phyloP scores from a whole-genome alignment of 2,113 vertebrate genomes.

The Eublepharis macularius region DNA sequence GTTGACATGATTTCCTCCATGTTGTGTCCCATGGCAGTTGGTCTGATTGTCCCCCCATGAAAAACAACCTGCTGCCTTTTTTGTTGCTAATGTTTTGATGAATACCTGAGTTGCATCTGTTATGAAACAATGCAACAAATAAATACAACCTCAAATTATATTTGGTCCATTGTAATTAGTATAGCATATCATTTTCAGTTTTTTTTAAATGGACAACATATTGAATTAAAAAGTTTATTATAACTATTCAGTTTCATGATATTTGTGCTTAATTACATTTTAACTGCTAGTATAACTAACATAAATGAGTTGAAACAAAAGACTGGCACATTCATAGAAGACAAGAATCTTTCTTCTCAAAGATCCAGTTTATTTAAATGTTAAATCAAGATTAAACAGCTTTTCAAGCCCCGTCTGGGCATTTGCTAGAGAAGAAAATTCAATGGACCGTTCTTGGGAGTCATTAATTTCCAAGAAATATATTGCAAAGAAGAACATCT shows the following conservation, averaged over 20 bases:
- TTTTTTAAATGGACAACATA: conserved; percentile 7
- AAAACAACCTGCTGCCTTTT: too few relatives aligned
- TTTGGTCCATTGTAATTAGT: background rate
- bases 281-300: background rate
- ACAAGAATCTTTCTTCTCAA: background rate
- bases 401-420: background rate
- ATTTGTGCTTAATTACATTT: conserved; percentile 39
- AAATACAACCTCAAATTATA: background rate
- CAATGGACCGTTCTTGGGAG: background rate
- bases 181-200: background rate
- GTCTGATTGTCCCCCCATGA: too few relatives aligned
- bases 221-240: conserved; percentile 1
- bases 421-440: background rate
- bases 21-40: too few relatives aligned
- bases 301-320: background rate
- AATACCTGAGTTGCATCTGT: background rate
- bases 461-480: background rate
- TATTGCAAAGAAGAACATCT: background rate
- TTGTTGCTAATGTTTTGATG: background rate
- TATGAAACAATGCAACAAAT: background rate
- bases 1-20: too few relatives aligned
- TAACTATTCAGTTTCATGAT: conserved; percentile 11
- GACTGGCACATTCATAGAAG: background rate
- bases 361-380: background rate
- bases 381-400: background rate